These are phyloP conservation scores for Cariama cristata DNA, from an alignment of 2,113 vertebrate species.

Conservation along the genomic window DNA sequence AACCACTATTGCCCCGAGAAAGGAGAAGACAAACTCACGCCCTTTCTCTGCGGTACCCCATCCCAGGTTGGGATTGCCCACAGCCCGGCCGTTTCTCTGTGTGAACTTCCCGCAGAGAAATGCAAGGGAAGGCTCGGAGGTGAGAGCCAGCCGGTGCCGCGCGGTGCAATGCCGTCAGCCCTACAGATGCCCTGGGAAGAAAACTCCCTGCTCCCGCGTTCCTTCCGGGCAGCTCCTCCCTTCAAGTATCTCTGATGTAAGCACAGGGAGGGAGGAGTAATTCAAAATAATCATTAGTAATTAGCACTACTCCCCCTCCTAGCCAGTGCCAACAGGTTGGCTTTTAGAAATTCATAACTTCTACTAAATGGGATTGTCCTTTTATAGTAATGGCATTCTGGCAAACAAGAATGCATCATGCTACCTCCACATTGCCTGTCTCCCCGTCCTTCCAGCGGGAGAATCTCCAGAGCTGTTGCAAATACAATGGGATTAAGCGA, in stretches of 20 bases:
- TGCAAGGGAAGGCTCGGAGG: not conserved
- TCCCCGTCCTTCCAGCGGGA: not conserved
- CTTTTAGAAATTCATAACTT: not conserved
- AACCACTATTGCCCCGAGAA: not conserved
- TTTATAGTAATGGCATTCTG: not conserved
- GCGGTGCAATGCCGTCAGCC: too few relatives aligned
- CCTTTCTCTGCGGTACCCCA: fast-evolving
- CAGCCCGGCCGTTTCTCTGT: fast-evolving
- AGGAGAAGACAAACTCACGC: not conserved
- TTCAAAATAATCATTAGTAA: not conserved
- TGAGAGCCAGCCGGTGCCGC: fast-evolving
- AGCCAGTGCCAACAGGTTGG: not conserved
- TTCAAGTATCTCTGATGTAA: not conserved
- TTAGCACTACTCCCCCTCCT: not conserved
- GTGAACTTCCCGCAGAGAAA: not conserved
- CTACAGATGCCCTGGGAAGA: not conserved
- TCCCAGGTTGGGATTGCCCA: not conserved
- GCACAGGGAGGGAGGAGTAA: not conserved
- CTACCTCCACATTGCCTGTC: fast-evolving
- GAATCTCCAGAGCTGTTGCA: not conserved
- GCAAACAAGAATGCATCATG: not conserved
- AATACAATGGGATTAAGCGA: not conserved
- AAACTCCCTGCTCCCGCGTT: not conserved
- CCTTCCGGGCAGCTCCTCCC: not conserved
- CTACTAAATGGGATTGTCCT: not conserved